Evolutionary conservation across 2,888 invertebrate species (phyloP).

Genomic region (Drosophila acutilabella): DNA sequence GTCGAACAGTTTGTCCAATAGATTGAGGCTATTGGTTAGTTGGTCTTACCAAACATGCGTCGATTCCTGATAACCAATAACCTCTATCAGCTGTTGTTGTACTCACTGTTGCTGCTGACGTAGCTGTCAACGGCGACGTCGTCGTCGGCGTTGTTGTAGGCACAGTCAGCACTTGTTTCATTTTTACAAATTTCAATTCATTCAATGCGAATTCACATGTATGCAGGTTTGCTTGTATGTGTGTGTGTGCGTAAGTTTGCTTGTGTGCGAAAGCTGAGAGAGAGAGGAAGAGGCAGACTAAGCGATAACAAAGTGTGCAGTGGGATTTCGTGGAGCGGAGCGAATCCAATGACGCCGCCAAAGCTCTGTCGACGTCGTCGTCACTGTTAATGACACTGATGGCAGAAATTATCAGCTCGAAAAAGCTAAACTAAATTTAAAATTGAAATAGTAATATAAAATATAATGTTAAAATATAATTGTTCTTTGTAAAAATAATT

Average conservation of each 20-base stretch:
- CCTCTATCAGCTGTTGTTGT: constrained; percentile 36
- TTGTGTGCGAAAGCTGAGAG: not conserved
- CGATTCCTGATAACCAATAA: constrained; percentile 43
- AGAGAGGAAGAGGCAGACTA: constrained; percentile 11
- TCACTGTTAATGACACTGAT: too few species aligned
- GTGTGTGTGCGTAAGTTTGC: not conserved
- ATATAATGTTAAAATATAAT: too few species aligned
- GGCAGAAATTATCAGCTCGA: too few species aligned
- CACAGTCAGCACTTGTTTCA: constrained; percentile 31
- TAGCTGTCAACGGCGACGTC: not conserved
- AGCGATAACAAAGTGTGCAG: constrained; percentile 62
- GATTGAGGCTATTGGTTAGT: constrained; percentile 43
- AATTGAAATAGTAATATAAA: too few species aligned
- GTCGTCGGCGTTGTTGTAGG: constrained; percentile 11
- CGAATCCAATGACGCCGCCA: constrained; percentile 34
- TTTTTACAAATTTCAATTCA: constrained; percentile 74
- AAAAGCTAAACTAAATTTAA: too few species aligned
- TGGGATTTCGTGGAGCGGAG: constrained; percentile 67
- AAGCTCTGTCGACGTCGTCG: constrained; percentile 30
- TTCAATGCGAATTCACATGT: constrained; percentile 64
- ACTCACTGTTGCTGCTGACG: constrained; percentile 11
- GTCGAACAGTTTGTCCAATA: constrained; percentile 31
- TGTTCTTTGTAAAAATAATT: too few species aligned
- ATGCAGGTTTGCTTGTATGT: not conserved
- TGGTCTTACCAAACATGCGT: constrained; percentile 26